phyloP scores from a whole-genome alignment of 2,797 vertebrate species.

The Falco concolor region DNA sequence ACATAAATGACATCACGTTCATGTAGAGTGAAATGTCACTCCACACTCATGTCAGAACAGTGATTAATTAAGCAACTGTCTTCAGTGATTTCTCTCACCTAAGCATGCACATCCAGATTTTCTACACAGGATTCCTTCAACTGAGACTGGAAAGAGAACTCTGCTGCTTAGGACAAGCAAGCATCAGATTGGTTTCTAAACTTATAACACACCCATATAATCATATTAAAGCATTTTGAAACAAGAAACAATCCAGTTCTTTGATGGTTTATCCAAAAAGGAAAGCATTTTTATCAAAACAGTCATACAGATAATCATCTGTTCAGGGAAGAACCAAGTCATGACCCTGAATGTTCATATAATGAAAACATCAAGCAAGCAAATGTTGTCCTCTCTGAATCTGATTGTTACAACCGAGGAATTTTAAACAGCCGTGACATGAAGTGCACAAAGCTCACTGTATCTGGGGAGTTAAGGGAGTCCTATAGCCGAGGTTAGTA shows the following conservation, averaged over 20 bases:
- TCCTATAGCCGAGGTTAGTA: neutral
- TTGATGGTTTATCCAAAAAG: neutral
- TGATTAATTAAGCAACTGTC: conserved; percentile 21
- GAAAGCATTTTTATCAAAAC: neutral
- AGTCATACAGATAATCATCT: neutral
- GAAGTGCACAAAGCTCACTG: neutral
- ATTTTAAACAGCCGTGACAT: neutral
- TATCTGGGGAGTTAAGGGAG: neutral
- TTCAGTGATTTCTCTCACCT: neutral
- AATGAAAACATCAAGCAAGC: neutral
- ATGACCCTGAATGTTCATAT: neutral
- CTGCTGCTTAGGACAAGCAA: neutral
- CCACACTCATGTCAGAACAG: neutral
- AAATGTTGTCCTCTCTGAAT: neutral
- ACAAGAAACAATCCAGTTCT: neutral
- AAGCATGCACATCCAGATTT: neutral
- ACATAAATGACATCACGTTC: neutral
- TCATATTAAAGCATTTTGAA: neutral
- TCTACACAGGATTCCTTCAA: neutral
- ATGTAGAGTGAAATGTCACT: neutral
- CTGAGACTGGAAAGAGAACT: neutral
- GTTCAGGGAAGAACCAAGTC: neutral
- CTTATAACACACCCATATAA: neutral
- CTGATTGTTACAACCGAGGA: neutral
- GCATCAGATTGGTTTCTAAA: neutral